phyloP scores from a whole-genome alignment of 2,113 vertebrate genomes.

The Arvicanthis niloticus region DNA sequence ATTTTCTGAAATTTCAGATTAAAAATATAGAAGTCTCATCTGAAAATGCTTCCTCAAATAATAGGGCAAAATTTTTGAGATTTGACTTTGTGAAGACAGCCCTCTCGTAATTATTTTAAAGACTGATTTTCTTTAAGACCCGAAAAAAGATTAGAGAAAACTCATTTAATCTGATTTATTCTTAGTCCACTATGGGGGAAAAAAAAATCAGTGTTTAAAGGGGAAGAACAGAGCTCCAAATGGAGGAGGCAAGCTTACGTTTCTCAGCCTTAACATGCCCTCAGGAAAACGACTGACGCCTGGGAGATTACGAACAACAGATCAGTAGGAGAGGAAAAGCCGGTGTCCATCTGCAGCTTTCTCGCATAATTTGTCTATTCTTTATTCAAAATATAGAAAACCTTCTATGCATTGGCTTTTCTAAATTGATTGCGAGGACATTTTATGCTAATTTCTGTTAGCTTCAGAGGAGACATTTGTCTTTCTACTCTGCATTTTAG shows the following conservation, averaged over 20 bases:
- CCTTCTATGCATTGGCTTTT: slow-evolving; percentile 63
- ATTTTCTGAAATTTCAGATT: slow-evolving; percentile 30
- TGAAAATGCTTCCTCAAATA: slow-evolving; percentile 35
- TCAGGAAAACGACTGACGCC: slow-evolving; percentile 47
- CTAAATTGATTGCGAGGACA: slow-evolving; percentile 31
- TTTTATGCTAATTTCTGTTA: slow-evolving; percentile 47
- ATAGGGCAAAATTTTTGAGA: background rate
- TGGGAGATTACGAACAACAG: slow-evolving; percentile 59
- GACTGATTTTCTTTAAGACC: slow-evolving; percentile 42
- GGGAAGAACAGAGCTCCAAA: background rate
- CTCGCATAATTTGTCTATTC: background rate
- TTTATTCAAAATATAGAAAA: slow-evolving; percentile 34
- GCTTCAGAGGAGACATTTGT: slow-evolving; percentile 37
- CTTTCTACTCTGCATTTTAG: slow-evolving; percentile 14
- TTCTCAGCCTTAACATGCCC: slow-evolving; percentile 23
- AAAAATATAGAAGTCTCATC: slow-evolving; percentile 18
- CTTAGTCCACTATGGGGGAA: background rate
- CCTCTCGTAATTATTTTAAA: slow-evolving; percentile 7
- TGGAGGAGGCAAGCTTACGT: slow-evolving; percentile 3
- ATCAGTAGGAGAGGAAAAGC: slow-evolving; percentile 46
- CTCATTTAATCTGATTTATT: slow-evolving; percentile 34
- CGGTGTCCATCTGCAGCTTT: slow-evolving; percentile 26
- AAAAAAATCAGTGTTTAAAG: slow-evolving; percentile 5
- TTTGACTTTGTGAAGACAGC: slow-evolving; percentile 17
- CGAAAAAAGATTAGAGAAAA: slow-evolving; percentile 4